phyloP scores from a whole-genome alignment of 2,113 vertebrate species.

The Eulacestoma nigropectus region DNA sequence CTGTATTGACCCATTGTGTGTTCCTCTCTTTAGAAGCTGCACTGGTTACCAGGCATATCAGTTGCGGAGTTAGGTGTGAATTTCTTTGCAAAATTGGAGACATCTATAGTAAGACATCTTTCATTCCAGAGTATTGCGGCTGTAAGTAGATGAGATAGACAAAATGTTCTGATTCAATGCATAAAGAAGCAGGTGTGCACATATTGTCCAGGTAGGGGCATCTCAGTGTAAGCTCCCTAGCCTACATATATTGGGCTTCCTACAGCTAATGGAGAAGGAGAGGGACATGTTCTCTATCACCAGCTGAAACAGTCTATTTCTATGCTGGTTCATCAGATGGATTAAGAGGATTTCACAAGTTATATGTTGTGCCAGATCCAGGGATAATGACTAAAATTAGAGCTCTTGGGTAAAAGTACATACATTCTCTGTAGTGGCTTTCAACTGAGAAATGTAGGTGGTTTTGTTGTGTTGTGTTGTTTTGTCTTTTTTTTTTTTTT shows the following conservation, averaged over 20 bases:
- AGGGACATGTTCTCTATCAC: neutral
- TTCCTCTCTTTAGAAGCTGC: neutral
- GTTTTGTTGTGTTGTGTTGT: neutral
- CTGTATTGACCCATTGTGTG: neutral
- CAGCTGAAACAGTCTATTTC: neutral
- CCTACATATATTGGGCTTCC: neutral
- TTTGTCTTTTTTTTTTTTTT: accelerated
- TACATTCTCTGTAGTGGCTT: neutral
- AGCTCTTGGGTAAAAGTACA: neutral
- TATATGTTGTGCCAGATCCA: neutral
- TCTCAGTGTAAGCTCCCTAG: neutral
- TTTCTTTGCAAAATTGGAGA: neutral
- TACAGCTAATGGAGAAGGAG: neutral
- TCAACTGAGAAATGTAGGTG: neutral
- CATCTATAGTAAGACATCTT: neutral
- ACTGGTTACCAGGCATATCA: neutral
- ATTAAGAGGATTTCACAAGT: neutral
- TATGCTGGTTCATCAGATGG: neutral
- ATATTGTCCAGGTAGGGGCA: neutral
- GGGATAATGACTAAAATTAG: neutral
- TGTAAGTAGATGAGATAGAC: neutral
- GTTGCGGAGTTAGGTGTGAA: neutral
- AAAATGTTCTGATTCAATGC: neutral
- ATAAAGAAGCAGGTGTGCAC: neutral
- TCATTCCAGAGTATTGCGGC: neutral